Evolutionary conservation across 2,797 vertebrate species (phyloP), one percentile per base, ranked within the genome.

Genomic region (Sphenodon punctatus): DNA sequence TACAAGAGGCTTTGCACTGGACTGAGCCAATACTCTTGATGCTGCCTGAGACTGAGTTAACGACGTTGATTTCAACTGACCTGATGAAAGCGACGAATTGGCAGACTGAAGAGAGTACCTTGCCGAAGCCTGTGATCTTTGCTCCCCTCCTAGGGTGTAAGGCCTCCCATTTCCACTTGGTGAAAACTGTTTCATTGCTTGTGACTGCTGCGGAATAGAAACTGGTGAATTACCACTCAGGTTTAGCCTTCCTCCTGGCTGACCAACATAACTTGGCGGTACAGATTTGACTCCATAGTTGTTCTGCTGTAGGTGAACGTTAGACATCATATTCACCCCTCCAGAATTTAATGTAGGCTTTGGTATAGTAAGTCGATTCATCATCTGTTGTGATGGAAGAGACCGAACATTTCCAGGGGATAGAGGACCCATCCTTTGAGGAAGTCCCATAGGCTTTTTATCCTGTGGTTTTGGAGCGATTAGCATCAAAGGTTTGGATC

Each of bases 391-490:
- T 1, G 97, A 96, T 3, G 97, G 95, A 75, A 98, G 96, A 66
- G 98, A 96, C 65, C 98, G 95, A 59, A 97, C 95, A 0, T 96
- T 97, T 88, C 96, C 96, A 64, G 92, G 89, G 27, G 97, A 84
- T 90, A 98, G 96, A 61, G 97, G 89, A 3, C 97, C 93, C 75
- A 98, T 97, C 94, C 98, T 98, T 64, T 97, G 97, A n/a, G 97
- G 97, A 90, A 98, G 97, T 75, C 97, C 97, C 80, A 98, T 95
- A 69, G 97, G 92, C 89, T 97, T 97, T 92, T 98, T 99, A 73
- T 99, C 98, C 87, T 97, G 97, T 60, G 95, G 94, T 94, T 99
- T 99, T 80, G 97, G 96, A 65, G 98, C 97, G 76, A 98, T 97
- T 45, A 99, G 96, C 95, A 98, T 95, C 82, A 98, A 92, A 56